Base-by-base conservation (phyloP, 2,888 invertebrate genomes). In the Entomobrya proxima region DNA sequence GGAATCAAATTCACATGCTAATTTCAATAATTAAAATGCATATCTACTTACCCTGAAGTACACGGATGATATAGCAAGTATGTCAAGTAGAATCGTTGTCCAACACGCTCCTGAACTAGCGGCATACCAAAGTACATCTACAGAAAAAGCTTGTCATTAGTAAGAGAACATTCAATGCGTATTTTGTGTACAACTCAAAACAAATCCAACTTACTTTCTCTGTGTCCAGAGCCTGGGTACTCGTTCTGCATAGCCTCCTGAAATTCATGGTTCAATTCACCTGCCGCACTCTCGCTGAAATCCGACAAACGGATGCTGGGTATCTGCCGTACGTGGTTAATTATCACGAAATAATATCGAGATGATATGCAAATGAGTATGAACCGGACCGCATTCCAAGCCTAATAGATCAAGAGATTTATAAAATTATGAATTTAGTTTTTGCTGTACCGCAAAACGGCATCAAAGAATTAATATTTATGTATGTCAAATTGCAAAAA, bases 171-270 rank as follows among this genome's bases (percentile, higher is more conserved):
- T 2, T 47, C 15, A 4, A 47, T 47, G n/a, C 2, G 13, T 67
- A 67, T 4, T 67, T 67, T n/a, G 21, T 67, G 4, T 67, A n/a
- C 27, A n/a, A 9, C 13, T 27, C 11, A 58, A 18, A 58, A 58
- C 24, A 13, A 3, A 24, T 9, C 2, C 13, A 3, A 2, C 44
- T 78, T 78, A 78, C 78, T 78, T n/a, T 64, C 64, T 32, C n/a
- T 64, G 15, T 78, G 64, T 15, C 78, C 64, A 32, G 44, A 32
- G 18, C 78, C 78, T 0, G 78, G 78, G 32, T 78, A 78, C 30
- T 78, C 78, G 21, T 64, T 64, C 64, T 64, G 18, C 78, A 78
- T 78, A 18, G 64, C 78, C 3, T 78, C 47, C 5, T 67, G 78
- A 47, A 78, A 78, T 6, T 64, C 78, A 21, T 78, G 78, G 0